phyloP scores from a whole-genome alignment of 1,140 invertebrate genomes.

The Bombyx mori region DNA sequence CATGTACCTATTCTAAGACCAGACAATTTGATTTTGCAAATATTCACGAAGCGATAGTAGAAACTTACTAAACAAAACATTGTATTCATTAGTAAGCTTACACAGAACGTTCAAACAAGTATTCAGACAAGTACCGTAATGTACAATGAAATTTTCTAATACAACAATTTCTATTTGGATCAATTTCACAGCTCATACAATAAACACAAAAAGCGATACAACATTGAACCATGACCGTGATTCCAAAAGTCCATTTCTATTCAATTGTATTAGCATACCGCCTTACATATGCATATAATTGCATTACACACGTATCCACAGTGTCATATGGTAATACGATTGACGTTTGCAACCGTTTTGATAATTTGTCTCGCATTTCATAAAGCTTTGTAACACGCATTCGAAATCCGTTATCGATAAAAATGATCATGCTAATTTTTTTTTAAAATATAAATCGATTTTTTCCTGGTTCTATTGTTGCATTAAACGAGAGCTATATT shows the following conservation, averaged over 20 bases:
- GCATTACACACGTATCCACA: constrained; percentile 16
- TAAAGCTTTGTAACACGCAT: constrained; percentile 24
- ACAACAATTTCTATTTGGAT: no score
- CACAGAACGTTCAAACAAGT: no score
- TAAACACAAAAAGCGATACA: no score
- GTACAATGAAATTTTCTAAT: no score
- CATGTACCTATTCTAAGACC: no score
- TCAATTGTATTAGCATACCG: constrained; percentile 28
- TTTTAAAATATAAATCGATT: constrained; percentile 18
- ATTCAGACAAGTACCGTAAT: no score
- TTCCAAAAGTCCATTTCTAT: constrained; percentile 13
- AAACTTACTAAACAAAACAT: no score
- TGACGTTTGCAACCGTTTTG: constrained; percentile 36
- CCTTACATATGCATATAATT: constrained; percentile 3
- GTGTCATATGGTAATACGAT: constrained; percentile 44
- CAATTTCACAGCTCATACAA: no score
- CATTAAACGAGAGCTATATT: constrained; percentile 24
- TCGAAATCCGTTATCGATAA: constrained; percentile 50
- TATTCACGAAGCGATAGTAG: no score
- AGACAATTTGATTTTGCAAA: no score
- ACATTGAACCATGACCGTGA: no score
- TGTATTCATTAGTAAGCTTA: no score
- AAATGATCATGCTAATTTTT: constrained; percentile 50
- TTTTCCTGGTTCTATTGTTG: constrained; percentile 36
- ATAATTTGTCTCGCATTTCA: constrained; percentile 51